Evolutionary conservation across 1,140 invertebrate genomes (phyloP), one percentile per base, ranked within the genome.

Genomic region (Matsumurasca onukii): DNA sequence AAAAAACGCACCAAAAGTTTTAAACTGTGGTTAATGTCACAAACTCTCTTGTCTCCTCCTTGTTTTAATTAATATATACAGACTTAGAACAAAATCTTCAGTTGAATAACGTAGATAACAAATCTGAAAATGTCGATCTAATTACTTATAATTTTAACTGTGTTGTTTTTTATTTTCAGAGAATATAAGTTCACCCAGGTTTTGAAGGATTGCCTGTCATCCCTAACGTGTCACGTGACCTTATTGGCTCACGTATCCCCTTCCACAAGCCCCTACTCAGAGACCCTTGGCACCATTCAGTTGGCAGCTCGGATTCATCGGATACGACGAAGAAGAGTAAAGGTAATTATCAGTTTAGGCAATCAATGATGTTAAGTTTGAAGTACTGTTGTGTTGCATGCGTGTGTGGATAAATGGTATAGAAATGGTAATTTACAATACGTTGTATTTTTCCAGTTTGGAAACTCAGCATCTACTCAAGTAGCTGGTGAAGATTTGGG

Each of bases 211-310:
- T 97, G 95, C 76, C 83, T 98, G 55, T 92, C 94, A 49, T 96
- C 93, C 48, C 81, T 96, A 65, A 95, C 93, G 27, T 98, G 95
- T 80, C 92, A 97, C 75, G 94, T 94, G 15, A 91, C 94, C 24
- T 95, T 98, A 90, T 91, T 98, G 74, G 95, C 94, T 2, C 96
- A 98, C 78, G 93, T 98, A n/a, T 93, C 91, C 0, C 88, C 91
- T 0, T 87, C 86, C 63, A 84, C 88, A n/a, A 85, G 90, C 76
- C 89, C 91, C 67, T 95, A 97, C 79, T 90, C 91, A 15, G 95
- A 98, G 76, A 95, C 94, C 0, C 79, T 98, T 63, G 93, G 94
- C 64, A 96, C 95, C 2, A 87, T 98, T 29, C 95, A 98, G 80
- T 80, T 98, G 73, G 95, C 95, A 1, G 95, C 95, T 2, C 86